Evolutionary conservation across 2,797 vertebrate species (phyloP).

Genomic region (Amphiprion clarkii): DNA sequence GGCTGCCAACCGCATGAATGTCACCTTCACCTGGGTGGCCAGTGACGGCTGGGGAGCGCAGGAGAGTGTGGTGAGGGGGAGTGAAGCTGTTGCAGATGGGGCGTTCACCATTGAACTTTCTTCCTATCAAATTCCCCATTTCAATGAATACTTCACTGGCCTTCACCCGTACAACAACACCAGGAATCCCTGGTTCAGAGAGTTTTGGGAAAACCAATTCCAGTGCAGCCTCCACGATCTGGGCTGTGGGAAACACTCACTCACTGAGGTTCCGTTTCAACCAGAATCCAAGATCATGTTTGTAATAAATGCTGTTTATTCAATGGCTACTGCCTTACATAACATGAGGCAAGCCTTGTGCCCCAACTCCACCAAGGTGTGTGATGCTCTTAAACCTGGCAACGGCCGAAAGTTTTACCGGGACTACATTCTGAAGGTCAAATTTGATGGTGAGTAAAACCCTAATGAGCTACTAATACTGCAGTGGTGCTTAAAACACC

Average conservation of each 20-base stretch:
- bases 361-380: constrained; percentile 92
- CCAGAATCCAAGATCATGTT: constrained; percentile 99
- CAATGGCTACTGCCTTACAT: constrained; percentile 94
- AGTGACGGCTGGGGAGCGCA: constrained; percentile 98
- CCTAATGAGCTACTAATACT: neutral
- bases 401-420: constrained; percentile 96
- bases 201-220: constrained; percentile 98
- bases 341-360: constrained; percentile 95
- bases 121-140: constrained; percentile 93
- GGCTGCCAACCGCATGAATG: constrained; percentile 93
- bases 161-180: constrained; percentile 95
- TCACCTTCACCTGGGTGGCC: constrained; percentile 96
- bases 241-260: constrained; percentile 89
- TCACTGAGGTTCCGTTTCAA: constrained; percentile 90
- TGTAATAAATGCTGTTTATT: constrained; percentile 96
- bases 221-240: constrained; percentile 90
- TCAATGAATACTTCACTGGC: constrained; percentile 92
- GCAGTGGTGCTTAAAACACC: neutral
- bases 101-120: constrained; percentile 98
- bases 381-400: constrained; percentile 92
- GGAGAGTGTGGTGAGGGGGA: constrained; percentile 95
- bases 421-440: constrained; percentile 97
- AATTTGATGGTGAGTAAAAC: constrained; percentile 92
- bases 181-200: constrained; percentile 96
- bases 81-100: constrained; percentile 92